Conservation (phyloP, 2,888 invertebrate species). For the Azorinus chamasolen region DNA sequence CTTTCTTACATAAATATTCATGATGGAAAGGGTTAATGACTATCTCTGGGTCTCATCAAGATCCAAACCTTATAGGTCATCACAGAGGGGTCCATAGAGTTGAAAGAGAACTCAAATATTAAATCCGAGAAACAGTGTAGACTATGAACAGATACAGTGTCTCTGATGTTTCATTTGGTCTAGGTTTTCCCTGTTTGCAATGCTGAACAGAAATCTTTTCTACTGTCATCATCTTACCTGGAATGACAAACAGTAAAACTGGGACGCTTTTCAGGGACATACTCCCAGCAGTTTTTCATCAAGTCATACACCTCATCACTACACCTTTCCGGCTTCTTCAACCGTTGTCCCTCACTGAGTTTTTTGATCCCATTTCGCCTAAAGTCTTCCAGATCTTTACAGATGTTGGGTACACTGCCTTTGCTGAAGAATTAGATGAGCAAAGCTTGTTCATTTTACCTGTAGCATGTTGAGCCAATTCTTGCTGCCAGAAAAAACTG, state of each 20-base stretch:
- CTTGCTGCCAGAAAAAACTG: not conserved
- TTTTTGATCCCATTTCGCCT: not conserved
- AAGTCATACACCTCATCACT: slow-evolving; percentile 24
- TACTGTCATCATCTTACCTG: slow-evolving; percentile 33
- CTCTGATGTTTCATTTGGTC: no score
- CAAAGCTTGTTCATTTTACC: not conserved
- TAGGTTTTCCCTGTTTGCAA: no score
- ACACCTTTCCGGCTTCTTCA: slow-evolving; percentile 24
- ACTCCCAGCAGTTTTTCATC: slow-evolving; percentile 46
- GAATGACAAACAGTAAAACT: slow-evolving; percentile 20
- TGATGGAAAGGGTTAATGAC: no score
- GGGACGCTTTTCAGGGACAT: slow-evolving; percentile 22
- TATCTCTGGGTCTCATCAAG: no score
- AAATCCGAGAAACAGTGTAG: no score
- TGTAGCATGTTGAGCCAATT: not conserved
- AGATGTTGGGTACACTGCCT: slow-evolving; percentile 35
- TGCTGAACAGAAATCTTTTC: no score
- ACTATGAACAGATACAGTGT: no score
- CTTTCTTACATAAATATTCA: no score
- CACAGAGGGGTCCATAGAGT: no score
- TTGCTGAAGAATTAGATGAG: slow-evolving; percentile 27
- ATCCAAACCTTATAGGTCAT: no score
- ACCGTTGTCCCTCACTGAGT: slow-evolving; percentile 19
- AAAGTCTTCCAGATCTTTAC: slow-evolving; percentile 16
- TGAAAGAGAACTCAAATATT: no score